Base-by-base conservation (phyloP, 1,140 invertebrate species). In the Camponotus floridanus region DNA sequence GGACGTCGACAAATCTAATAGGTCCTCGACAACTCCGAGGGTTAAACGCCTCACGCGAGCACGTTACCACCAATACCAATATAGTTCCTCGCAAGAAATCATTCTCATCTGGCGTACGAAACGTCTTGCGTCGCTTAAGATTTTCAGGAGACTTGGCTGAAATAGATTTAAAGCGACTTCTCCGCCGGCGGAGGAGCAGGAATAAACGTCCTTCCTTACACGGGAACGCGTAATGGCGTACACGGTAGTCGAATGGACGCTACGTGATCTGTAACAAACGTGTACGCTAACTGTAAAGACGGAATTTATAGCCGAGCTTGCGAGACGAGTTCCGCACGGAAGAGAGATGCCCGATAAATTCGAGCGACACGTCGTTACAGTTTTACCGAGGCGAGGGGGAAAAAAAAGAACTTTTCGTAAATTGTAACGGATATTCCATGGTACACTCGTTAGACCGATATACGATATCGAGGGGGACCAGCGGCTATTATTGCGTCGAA, bases 401-500 rank as follows among this genome's bases (percentile, higher is more conserved):
- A 31, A 21, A 26, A 70, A 45, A 70, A 83, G 71, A 80, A 70
- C 45, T 39, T 83, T 73, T 74, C 7, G 79, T 74, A 83, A 83
- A 83, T 74, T 83, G 79, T 83, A 74, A 71, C 39, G 57, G 68
- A 73, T 83, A 83, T 83, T 83, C 79, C 79, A 74, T 48, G 39
- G 79, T 74, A 83, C 73, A 83, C 79, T 83, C 79, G 79, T 83
- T 83, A 83, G 55, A 61, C 15, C 42, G 68, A 31, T 39, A 57
- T 45, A 36, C 79, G 68, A 45, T 83, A 74, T 18, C 55, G 55
- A 26, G 9, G 67, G 51, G 65, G 48, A 73, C 61, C 67, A 55
- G 26, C 18, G 26, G 67, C 79, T 71, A 83, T 83, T 83, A 83
- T 83, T 73, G 79, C 79, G 79, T 74, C 79, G 57, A 83, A 62